Evolutionary conservation across 2,113 vertebrate species (phyloP).

Genomic region (Lathamus discolor): DNA sequence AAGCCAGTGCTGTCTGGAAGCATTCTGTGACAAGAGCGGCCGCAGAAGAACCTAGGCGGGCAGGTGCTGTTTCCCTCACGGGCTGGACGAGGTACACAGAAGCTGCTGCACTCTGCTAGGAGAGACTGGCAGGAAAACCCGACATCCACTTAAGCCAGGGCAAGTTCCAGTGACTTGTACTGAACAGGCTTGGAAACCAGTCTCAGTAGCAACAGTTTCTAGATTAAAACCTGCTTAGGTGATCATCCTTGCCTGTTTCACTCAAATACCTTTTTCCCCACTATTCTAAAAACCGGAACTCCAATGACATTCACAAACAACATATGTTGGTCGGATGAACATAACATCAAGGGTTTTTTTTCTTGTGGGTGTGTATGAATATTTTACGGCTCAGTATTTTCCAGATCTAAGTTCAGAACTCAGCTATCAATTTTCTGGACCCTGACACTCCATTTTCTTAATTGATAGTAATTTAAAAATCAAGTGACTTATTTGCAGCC

Average conservation of each 20-base stretch:
- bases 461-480: conserved; percentile 63
- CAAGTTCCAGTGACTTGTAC: neutral
- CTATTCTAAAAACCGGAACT: neutral
- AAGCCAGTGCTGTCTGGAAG: neutral
- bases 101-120: neutral
- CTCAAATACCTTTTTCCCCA: neutral
- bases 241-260: neutral
- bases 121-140: conserved; percentile 3
- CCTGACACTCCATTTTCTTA: conserved; percentile 51
- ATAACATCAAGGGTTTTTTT: conserved; percentile 7
- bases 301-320: conserved; percentile 31
- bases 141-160: neutral
- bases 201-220: neutral
- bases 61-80: neutral
- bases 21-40: neutral
- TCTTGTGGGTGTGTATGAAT: neutral
- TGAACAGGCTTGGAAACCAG: neutral
- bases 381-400: conserved; percentile 63
- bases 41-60: neutral
- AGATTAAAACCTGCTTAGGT: conserved; percentile 33
- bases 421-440: conserved; percentile 63
- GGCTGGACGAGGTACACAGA: neutral
- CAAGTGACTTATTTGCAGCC: conserved; percentile 51
- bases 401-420: conserved; percentile 56
- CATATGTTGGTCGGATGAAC: conserved; percentile 33